Base-by-base conservation (phyloP, 2,888 invertebrate genomes). In the Ennomos quercinarius region DNA sequence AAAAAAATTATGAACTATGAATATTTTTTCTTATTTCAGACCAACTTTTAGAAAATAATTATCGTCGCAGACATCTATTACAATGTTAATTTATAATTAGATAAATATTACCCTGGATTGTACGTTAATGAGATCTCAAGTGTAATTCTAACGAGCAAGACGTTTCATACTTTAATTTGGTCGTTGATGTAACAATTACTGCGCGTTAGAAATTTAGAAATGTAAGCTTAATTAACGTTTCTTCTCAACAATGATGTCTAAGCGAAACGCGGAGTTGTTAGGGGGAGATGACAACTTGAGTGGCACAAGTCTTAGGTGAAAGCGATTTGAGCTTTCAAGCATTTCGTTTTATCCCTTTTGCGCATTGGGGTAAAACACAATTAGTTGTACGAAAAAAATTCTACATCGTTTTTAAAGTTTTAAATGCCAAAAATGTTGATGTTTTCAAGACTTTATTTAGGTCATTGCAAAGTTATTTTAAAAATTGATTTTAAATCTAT, bases 211-310 rank as follows among this genome's bases (percentile, higher is more conserved):
- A 80, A 81, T 80, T 76, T 51, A 74, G 78, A 81, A 83, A 81
- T 83, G 83, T 83, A 82, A 85, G 88, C 87, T 86, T 88, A 87
- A 89, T 89, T 89, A 87, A 83, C 87, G 86, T 84, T 61, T 82
- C 83, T 82, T 74, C 80, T 77, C 81, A 84, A 87, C 84, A 86
- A 87, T 84, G 80, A 79, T 82, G 81, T 83, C 78, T 81, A 73
- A 81, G 81, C 79, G 76, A 84, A 86, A 82, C 72, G 83, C 81
- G 72, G 74, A 81, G 77, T 76, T 72, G 73, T 77, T 70, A 78
- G 81, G 85, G 83, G 84, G 79, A 69, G 75, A 73, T 76, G 81
- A 78, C 77, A 80, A 74, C 68, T 74, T 64, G 37, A 54, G 60
- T 62, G 71, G 61, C 52, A 3, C 53, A 77, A 78, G 68, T 57